Evolutionary conservation across 2,888 invertebrate genomes (phyloP), one percentile per base, ranked within the genome.

Genomic region (Octodonta nipae): DNA sequence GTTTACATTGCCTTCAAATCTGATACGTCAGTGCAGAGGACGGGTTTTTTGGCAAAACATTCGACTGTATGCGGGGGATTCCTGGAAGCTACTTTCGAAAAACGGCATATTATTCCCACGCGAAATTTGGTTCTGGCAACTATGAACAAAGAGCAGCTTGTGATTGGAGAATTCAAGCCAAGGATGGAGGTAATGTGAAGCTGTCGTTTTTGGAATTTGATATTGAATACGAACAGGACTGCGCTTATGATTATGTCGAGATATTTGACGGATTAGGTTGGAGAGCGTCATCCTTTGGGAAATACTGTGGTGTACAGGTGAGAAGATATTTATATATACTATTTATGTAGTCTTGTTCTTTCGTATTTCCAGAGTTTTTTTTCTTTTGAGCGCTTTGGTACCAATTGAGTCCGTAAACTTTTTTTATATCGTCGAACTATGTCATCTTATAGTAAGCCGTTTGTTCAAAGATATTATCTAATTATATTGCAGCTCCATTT

Each of bases 1-100:
- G 79, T 91, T 73, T 87, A 84, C 51, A 86, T 98, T 73, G 81
- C 88, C 0, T 92, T 98, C 64, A 91, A 88, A 58, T 91, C 92
- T 1, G 96, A 98, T 57, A 81, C 83, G 2, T 89, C 91, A 4
- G 91, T 95, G 16, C 91, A 95, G 55, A 73, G 87, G 42, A 87
- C 82, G 60, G 98, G 96, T 3, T 98, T 98, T 58, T 70, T 80
- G 37, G 96, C 93, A 1, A 78, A 78, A 5, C 91, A 96, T 60
- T 81, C 83, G 7, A 93, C 95, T 47, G 95, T 88, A 11, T 96
- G 96, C 54, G 96, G 96, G 3, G 95, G 95, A 0, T 81, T 84
- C 54, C 66, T 95, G 20, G 70, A 76, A 35, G 95, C 93, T 0
- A 74, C 78, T 0, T 73, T 73, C n/a, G 67, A 76, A 8, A 52